A percentile compares a stretch with the other conserved stretches of the same genome.
Conservation (phyloP, 2,797 vertebrate species). For the Liasis olivaceus region DNA sequence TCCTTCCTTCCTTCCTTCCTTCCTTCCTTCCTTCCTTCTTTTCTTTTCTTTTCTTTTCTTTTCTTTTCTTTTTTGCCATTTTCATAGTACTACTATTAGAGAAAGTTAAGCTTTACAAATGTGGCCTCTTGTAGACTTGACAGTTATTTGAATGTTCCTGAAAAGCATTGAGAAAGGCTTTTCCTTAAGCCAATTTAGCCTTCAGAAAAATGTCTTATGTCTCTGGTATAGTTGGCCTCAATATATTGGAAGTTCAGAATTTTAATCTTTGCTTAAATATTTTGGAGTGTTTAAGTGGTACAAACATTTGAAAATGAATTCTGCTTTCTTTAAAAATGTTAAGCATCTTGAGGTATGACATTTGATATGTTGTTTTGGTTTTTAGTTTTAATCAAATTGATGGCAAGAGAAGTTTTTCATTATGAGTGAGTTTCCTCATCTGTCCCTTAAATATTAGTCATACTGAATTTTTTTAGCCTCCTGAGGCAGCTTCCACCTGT, state of each 20-base stretch:
- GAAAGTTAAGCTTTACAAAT: neutral
- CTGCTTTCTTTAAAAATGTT: neutral
- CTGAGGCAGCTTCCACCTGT: neutral
- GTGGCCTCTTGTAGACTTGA: neutral
- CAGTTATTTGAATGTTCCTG: neutral
- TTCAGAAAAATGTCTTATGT: neutral
- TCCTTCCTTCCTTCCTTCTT: no score
- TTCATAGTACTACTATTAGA: neutral
- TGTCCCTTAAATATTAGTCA: neutral
- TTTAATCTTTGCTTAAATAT: neutral
- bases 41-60: no score
- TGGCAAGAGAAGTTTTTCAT: neutral
- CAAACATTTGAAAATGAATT: neutral
- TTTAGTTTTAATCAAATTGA: neutral
- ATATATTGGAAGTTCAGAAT: neutral
- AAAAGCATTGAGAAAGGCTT: neutral
- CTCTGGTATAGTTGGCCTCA: neutral
- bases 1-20: no score
- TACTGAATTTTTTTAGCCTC: neutral
- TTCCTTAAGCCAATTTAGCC: neutral
- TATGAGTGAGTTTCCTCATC: neutral
- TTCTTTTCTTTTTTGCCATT: neutral
- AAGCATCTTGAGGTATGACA: neutral
- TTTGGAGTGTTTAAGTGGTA: neutral
- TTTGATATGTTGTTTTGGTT: neutral